These are phyloP conservation scores for Magallana angulata DNA, from an alignment of 1,140 invertebrate species.

Conservation along the genomic window DNA sequence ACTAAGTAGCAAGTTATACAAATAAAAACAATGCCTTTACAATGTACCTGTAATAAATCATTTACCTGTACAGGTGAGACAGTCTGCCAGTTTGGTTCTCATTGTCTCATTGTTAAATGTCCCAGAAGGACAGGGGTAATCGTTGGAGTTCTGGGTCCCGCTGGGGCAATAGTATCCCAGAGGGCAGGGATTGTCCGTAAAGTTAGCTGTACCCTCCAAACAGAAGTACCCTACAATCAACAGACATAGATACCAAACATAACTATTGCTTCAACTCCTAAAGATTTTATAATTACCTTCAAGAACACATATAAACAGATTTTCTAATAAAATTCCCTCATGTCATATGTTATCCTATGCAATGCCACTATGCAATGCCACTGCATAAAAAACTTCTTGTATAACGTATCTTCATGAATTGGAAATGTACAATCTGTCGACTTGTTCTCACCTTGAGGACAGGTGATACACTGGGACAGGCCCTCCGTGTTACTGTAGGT, in stretches of 20 bases:
- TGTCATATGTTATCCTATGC: not conserved
- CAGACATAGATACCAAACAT: not conserved
- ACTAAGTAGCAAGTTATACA: too few species aligned
- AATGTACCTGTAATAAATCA: conserved; percentile 9
- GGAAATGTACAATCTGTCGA: not conserved
- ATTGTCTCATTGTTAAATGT: conserved; percentile 67
- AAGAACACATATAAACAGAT: too few species aligned
- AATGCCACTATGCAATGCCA: not conserved
- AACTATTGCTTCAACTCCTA: too few species aligned
- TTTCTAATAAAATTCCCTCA: too few species aligned
- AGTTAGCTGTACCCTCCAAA: conserved; percentile 71
- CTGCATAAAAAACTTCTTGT: too few species aligned
- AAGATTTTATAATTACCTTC: too few species aligned
- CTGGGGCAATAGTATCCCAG: conserved; percentile 73
- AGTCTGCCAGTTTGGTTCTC: conserved; percentile 63
- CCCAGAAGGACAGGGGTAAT: conserved; percentile 72
- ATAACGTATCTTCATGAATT: not conserved
- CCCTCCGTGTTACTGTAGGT: conserved; percentile 74
- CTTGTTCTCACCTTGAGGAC: conserved; percentile 68
- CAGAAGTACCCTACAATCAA: conserved; percentile 73
- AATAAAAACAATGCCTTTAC: too few species aligned
- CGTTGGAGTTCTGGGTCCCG: conserved; percentile 68
- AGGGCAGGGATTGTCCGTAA: conserved; percentile 69
- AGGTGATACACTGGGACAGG: conserved; percentile 68
- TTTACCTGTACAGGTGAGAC: conserved; percentile 59